Conservation (phyloP, 37 sponge, comb jelly and placozoan genomes). For the Mnemiopsis leidyi region DNA sequence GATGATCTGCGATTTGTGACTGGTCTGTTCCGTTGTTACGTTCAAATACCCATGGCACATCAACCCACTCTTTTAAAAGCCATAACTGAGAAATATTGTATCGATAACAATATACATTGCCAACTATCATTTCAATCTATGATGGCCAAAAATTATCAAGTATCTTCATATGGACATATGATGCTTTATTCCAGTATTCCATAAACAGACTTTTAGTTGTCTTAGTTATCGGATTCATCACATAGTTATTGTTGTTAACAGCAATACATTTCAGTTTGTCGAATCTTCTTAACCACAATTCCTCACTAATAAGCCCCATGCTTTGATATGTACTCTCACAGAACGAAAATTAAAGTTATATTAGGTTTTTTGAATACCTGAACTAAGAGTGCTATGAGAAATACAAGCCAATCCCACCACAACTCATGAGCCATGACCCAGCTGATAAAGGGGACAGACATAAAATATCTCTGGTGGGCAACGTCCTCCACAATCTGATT, state of each 20-base stretch:
- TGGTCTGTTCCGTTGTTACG: background rate
- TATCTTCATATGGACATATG: background rate
- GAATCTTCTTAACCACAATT: no score
- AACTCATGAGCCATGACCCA: constrained; percentile 48
- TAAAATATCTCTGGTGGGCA: constrained; percentile 24
- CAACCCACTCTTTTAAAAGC: background rate
- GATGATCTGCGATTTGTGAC: background rate
- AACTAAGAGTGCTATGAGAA: constrained; percentile 4
- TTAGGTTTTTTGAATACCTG: no score
- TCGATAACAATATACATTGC: background rate
- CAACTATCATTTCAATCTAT: background rate
- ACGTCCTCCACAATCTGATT: constrained; percentile 58
- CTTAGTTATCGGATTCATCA: no score
- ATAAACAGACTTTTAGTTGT: no score
- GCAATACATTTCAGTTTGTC: no score
- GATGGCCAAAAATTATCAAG: background rate
- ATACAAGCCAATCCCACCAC: constrained; percentile 50
- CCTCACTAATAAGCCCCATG: no score
- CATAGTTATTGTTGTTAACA: no score
- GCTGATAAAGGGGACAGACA: background rate
- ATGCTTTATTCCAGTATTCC: no score
- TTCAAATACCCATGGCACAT: background rate
- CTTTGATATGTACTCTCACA: no score
- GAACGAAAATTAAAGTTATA: no score
- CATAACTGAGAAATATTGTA: background rate